A percentile compares a stretch with the other conserved stretches of the same genome.
These are phyloP conservation scores for Mesaphorura yosii DNA, from an alignment of 1,140 invertebrate species.

Conservation along the genomic window DNA sequence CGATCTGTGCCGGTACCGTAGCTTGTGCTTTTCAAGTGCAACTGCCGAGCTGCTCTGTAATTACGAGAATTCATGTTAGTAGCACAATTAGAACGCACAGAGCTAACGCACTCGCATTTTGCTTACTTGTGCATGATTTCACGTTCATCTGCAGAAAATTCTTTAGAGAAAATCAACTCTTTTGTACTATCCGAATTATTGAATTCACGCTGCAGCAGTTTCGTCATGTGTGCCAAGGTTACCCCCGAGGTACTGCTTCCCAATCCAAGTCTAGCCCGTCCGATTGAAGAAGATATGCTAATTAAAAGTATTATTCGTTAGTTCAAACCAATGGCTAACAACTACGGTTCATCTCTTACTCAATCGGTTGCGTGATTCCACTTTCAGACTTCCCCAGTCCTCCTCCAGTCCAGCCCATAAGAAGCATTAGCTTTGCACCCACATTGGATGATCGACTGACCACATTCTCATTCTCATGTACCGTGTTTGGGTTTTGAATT, in stretches of 20 bases:
- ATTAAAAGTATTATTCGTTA: background rate
- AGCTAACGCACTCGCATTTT: background rate
- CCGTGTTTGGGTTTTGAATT: too few relatives aligned
- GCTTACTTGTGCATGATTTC: conserved; percentile 2
- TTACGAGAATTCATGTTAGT: background rate
- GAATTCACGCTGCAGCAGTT: background rate
- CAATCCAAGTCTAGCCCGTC: background rate
- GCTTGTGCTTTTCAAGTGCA: conserved; percentile 6
- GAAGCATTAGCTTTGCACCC: conserved; percentile 56
- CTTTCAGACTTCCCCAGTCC: conserved; percentile 55
- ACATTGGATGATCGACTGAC: too few relatives aligned
- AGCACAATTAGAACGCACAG: background rate
- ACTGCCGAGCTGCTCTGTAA: background rate
- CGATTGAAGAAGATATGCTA: background rate
- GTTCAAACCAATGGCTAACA: background rate
- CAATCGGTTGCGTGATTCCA: conserved; percentile 54
- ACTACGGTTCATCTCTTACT: conserved; percentile 34
- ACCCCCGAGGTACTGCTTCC: background rate
- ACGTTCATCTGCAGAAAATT: conserved; percentile 3
- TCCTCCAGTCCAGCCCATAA: conserved; percentile 71
- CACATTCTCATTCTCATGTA: too few relatives aligned
- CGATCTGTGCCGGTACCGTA: conserved; percentile 1
- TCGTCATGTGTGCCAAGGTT: background rate
- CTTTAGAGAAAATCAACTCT: conserved; percentile 2
- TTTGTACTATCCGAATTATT: background rate